These are phyloP conservation scores for Eriocheir sinensis DNA, from an alignment of 1,140 invertebrate genomes.

Conservation along the genomic window DNA sequence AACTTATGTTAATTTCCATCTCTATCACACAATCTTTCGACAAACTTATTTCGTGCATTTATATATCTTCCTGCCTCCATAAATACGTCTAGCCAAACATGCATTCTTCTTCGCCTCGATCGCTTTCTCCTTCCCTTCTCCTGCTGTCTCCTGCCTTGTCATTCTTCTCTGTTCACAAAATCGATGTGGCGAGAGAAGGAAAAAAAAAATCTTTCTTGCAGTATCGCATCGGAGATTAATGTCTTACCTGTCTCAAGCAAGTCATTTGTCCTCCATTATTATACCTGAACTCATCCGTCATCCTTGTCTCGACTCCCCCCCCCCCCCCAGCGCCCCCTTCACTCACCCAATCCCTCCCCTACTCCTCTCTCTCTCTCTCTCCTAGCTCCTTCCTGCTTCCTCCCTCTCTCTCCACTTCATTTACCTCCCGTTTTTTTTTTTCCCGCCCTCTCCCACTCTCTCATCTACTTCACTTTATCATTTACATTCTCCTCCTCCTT, in stretches of 20 bases:
- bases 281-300: background rate
- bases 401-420: background rate
- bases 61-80: too few species aligned
- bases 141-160: background rate
- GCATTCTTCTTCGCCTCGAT: background rate
- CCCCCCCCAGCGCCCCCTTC: background rate
- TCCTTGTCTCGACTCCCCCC: background rate
- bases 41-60: too few species aligned
- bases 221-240: background rate
- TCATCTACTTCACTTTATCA: too few species aligned
- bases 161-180: constrained; percentile 26
- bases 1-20: background rate
- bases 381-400: background rate
- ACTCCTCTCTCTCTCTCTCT: too few species aligned
- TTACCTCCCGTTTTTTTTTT: background rate
- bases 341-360: background rate
- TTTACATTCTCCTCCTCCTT: too few species aligned
- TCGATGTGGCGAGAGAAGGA: background rate
- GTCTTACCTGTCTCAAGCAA: constrained; percentile 23
- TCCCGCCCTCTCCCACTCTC: background rate
- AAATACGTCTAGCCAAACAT: background rate
- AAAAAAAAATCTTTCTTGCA: background rate
- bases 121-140: background rate
- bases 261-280: background rate
- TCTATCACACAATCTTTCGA: too few species aligned